Base-by-base conservation (phyloP, 1,140 invertebrate species). In the Cheumatopsyche charites region DNA sequence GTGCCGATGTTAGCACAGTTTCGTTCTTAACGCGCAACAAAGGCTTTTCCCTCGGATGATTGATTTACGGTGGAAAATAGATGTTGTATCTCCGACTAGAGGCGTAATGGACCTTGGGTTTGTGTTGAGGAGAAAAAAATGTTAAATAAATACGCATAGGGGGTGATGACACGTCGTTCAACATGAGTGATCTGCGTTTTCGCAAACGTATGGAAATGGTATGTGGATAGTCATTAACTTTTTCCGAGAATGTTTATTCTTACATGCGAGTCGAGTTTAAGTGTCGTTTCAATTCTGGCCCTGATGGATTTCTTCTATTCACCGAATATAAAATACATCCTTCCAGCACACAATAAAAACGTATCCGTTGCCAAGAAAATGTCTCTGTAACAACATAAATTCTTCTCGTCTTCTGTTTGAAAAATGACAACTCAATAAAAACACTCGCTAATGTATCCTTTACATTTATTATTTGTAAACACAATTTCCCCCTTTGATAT, bases 41-140 rank as follows among this genome's bases (percentile, higher is more conserved):
- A 68, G 55, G 66, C 66, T 68, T 68, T 68, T 36, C 29, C 45
- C 49, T 25, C 66, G 26, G 66, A 68, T 68, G 66, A 68, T 68
- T 68, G 66, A 68, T 68, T 68, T 68, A 68, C 66, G 45, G 23
- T 55, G 23, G 29, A 42, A 55, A 55, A 66, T 66, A 55, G 45
- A 52, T 21, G 66, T 47, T 66, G 21, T 68, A 55, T 68, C 55
- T 55, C 25, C 21, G 1, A 12, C 21, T 19, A 11, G 4, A 26
- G 19, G 17, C 49, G 49, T 68, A 68, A 68, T 68, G 66, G 66
- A 68, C 66, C 15, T 36, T 15, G n/a, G 7, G 19, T 19, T 15
- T 13, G 43, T 47, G 11, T 42, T 42, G 5, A 5, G 19, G 11
- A 58, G 13, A 11, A 55, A 55, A 11, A 55, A 55, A 6, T 11